Evolutionary conservation across 2,113 vertebrate species (phyloP).

Genomic region (Thamnophis sirtalis): DNA sequence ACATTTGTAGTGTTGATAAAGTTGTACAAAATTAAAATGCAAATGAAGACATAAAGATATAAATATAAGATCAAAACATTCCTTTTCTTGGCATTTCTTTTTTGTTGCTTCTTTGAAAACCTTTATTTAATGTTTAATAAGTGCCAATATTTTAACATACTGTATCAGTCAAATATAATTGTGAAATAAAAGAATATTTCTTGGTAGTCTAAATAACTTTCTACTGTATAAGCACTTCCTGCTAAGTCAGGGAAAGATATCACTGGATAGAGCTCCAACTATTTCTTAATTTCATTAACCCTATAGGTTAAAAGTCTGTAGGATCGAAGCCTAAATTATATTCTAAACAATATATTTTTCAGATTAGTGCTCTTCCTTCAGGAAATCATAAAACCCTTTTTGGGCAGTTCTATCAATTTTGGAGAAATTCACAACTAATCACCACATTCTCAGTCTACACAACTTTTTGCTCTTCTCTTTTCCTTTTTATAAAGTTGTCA

Average conservation of each 20-base stretch:
- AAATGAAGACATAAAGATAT: neutral
- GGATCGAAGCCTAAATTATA: neutral
- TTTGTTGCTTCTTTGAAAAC: neutral
- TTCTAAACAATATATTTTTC: neutral
- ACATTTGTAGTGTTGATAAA: neutral
- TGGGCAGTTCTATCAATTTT: neutral
- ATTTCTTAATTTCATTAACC: neutral
- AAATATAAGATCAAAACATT: neutral
- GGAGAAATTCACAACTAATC: neutral
- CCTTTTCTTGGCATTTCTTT: neutral
- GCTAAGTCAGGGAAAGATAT: neutral
- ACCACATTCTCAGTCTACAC: neutral
- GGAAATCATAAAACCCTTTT: neutral
- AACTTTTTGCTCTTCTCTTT: neutral
- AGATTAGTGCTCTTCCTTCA: neutral
- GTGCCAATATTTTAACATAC: neutral
- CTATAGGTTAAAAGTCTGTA: neutral
- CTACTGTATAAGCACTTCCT: constrained; percentile 2
- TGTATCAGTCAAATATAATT: neutral
- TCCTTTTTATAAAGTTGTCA: neutral
- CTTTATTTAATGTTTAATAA: constrained; percentile 7
- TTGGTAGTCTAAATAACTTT: neutral
- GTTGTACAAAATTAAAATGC: neutral
- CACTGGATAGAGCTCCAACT: neutral
- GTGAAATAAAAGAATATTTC: neutral